phyloP scores from a whole-genome alignment of 2,113 vertebrate species.

The Campylomormyrus numenius region DNA sequence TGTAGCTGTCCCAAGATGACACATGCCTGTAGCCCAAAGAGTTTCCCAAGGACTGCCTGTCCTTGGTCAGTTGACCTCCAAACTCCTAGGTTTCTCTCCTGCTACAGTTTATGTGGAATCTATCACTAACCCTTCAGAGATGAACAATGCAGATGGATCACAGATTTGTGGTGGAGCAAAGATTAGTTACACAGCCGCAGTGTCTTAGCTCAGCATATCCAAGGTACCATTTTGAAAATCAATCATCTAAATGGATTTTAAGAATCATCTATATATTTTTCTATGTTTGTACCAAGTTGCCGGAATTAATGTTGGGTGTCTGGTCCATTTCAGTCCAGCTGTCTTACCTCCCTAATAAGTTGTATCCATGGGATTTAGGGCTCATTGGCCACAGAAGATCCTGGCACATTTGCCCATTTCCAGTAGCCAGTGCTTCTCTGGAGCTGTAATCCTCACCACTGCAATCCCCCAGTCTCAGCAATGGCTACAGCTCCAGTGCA shows the following conservation, averaged over 20 bases:
- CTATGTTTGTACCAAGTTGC: not conserved
- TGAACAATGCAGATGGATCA: not conserved
- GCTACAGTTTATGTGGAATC: not conserved
- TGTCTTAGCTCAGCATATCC: not conserved
- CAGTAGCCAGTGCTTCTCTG: conserved; percentile 32
- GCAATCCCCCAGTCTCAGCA: conserved; percentile 48
- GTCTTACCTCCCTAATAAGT: not conserved
- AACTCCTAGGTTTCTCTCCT: not conserved
- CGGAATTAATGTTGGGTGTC: not conserved
- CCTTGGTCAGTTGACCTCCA: not conserved
- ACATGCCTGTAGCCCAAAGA: not conserved
- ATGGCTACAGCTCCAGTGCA: conserved; percentile 20
- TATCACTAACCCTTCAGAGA: not conserved
- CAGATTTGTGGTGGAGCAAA: not conserved
- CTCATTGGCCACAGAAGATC: not conserved
- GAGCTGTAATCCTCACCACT: conserved; percentile 43
- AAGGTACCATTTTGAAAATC: not conserved
- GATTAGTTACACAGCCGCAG: not conserved
- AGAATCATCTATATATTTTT: not conserved
- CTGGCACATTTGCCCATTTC: not conserved
- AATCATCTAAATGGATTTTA: not conserved
- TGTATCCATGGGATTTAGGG: not conserved
- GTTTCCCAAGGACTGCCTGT: not conserved
- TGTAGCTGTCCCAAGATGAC: not conserved
- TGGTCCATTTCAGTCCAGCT: not conserved